Conservation (phyloP, 53 echinoderm and acorn worm species). For the Stichopus horrens region DNA sequence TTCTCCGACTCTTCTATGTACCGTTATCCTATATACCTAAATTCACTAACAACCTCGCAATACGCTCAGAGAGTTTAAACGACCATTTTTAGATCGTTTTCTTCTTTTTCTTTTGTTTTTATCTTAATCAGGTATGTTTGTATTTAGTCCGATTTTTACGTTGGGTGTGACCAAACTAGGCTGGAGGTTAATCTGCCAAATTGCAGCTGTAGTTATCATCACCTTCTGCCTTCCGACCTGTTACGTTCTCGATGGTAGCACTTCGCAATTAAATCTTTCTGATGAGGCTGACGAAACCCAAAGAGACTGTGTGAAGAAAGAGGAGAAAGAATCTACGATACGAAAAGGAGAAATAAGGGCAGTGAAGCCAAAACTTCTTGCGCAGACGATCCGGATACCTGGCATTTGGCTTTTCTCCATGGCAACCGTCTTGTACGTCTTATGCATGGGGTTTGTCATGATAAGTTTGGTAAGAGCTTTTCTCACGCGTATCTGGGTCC, state of each 20-base stretch:
- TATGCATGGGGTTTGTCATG: conserved; percentile 28
- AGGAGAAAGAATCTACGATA: neutral
- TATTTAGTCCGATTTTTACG: conserved; percentile 11
- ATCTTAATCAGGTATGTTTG: conserved; percentile 13
- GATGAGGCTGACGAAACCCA: neutral
- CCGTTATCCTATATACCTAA: too few species aligned
- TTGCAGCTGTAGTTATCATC: neutral
- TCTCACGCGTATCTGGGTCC: neutral
- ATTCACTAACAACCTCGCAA: too few species aligned
- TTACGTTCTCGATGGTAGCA: neutral
- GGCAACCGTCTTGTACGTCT: conserved; percentile 21
- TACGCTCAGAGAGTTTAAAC: too few species aligned
- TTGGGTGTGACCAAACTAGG: neutral
- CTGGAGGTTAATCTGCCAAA: conserved; percentile 20
- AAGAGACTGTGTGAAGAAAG: conserved; percentile 9
- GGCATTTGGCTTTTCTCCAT: conserved; percentile 20
- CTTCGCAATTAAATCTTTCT: neutral
- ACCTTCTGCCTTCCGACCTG: conserved; percentile 29
- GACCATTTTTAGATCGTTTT: too few species aligned
- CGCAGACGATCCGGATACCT: neutral
- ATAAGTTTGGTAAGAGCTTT: conserved; percentile 17
- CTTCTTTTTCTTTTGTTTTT: neutral
- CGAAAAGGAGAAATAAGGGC: neutral
- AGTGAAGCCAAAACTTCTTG: neutral
- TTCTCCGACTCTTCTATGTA: too few species aligned